Evolutionary conservation across 2,888 invertebrate species (phyloP), one percentile per base, ranked within the genome.

Genomic region (Stenichneumon culpator): DNA sequence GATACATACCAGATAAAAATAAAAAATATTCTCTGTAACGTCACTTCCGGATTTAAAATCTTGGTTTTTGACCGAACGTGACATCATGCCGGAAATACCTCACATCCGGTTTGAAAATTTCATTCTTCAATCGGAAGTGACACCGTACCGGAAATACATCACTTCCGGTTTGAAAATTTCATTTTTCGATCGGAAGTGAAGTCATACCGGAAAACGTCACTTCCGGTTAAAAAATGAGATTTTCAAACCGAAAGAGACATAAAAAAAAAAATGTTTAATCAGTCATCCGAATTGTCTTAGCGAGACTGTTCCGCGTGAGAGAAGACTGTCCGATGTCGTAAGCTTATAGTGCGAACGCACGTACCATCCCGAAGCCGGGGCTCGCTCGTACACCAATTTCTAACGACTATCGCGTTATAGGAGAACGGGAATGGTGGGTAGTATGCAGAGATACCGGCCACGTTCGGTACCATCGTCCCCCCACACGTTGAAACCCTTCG

Each of bases 401-500:
- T 74, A 47, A 36, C 50, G 50, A 78, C 28, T 70, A 68, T 84
- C 78, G 65, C 73, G 72, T 78, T 81, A 74, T 19, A 69, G 36
- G 22, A 22, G 63, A 63, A 47, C 5, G 44, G 65, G 52, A 36
- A 19, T 52, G 74, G 32, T 52, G 54, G 67, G 60, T 39, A 63
- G 60, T 52, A 52, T 22, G 39, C 54, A 39, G 52, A 7, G n/a
- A 3, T 22, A 9, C 28, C 44, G 25, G 57, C 57, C 63, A 32
- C 50, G 67, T 63, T 65, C 52, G 36, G 11, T 52, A 7, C 50
- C 32, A 28, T 47, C 50, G 22, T 32, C 19, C 14, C 22, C 52
- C 44, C 50, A 50, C 32, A 25, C 65, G 47, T 63, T n/a, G 65
- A 77, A 83, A 80, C 82, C 85, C 75, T 85, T 80, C 82, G 54